These are phyloP conservation scores for Boloria euphrosyne DNA, from an alignment of 2,888 invertebrate genomes.

Conservation along the genomic window DNA sequence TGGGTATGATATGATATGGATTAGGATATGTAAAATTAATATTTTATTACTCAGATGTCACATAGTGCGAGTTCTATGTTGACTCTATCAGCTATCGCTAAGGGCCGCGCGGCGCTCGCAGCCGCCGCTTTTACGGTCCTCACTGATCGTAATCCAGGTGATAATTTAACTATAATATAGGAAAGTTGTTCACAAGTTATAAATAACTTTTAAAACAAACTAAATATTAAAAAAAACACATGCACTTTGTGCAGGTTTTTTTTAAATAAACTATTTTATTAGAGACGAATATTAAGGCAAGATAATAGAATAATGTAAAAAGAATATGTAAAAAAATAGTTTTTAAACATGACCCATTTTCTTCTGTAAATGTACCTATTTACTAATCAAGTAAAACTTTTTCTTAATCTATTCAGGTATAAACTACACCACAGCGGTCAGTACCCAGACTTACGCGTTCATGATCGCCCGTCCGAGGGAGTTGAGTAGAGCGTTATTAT, in stretches of 20 bases:
- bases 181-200: background rate
- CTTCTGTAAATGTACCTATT: too few species aligned
- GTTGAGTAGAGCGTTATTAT: conserved; percentile 90
- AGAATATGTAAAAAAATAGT: too few species aligned
- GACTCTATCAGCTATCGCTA: conserved; percentile 60
- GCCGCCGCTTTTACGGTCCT: conserved; percentile 68
- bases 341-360: too few species aligned
- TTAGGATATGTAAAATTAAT: background rate
- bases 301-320: too few species aligned
- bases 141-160: conserved; percentile 61
- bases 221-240: too few species aligned
- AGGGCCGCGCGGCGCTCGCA: conserved; percentile 64
- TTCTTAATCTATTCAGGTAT: conserved; percentile 64
- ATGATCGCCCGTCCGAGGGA: conserved; percentile 90
- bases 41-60: conserved; percentile 49
- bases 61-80: conserved; percentile 58
- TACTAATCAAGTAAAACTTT: background rate
- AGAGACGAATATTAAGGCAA: too few species aligned
- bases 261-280: too few species aligned
- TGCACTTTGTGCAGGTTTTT: too few species aligned
- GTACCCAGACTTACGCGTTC: conserved; percentile 90
- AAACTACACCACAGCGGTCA: conserved; percentile 91
- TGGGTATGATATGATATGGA: background rate
- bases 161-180: background rate
- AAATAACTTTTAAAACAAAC: background rate